A percentile compares a stretch with the other conserved stretches of the same genome.
Evolutionary conservation across 2,113 vertebrate species (phyloP).

Genomic region (Melanerpes aurifrons): DNA sequence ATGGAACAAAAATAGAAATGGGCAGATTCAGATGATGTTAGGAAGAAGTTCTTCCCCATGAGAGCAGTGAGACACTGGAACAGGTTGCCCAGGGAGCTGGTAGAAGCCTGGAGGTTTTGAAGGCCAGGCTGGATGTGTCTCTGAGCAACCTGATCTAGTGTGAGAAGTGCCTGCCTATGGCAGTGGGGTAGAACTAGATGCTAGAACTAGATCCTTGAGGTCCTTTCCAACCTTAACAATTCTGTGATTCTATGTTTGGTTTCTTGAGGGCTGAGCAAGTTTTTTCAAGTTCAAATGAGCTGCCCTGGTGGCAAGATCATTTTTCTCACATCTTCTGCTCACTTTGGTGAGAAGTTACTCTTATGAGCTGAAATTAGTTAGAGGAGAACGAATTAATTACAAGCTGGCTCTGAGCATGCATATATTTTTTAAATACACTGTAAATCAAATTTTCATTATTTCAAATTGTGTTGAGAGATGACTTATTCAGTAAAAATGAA

Average conservation of each 20-base stretch:
- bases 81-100: too few species aligned
- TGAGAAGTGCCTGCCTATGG: too few species aligned
- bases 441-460: neutral
- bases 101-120: too few species aligned
- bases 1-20: too few species aligned
- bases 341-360: neutral
- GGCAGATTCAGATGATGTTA: too few species aligned
- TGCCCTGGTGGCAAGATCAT: fast-evolving
- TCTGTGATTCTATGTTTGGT: neutral
- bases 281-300: neutral
- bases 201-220: too few species aligned
- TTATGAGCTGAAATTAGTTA: neutral
- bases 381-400: neutral
- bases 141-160: too few species aligned
- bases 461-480: neutral
- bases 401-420: neutral
- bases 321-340: neutral
- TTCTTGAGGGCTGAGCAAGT: neutral
- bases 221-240: too few species aligned
- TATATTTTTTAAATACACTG: neutral
- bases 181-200: too few species aligned
- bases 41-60: too few species aligned
- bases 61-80: too few species aligned
- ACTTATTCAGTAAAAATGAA: neutral
- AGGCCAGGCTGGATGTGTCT: too few species aligned